phyloP scores from a whole-genome alignment of 1,140 invertebrate species.

The Caenorhabditis inopinata region DNA sequence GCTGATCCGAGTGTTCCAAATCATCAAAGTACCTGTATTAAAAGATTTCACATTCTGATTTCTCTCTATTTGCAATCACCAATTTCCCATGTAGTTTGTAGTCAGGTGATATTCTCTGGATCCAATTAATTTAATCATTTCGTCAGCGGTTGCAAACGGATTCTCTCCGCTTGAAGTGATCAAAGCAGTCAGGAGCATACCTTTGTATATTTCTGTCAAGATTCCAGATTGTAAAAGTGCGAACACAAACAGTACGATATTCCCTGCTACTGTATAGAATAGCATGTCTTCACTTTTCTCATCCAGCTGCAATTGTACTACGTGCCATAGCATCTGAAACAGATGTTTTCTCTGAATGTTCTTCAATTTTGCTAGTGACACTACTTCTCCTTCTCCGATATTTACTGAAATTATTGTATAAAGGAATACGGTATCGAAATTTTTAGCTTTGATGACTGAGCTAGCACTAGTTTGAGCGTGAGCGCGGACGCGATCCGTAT shows the following conservation, averaged over 20 bases:
- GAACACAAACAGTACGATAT: conserved; percentile 28
- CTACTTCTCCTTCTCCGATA: no score
- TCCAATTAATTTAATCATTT: conserved; percentile 40
- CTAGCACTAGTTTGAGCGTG: no score
- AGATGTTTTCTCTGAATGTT: no score
- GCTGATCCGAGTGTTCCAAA: not conserved
- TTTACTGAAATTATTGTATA: no score
- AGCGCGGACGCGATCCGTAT: no score
- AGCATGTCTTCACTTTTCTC: conserved; percentile 38
- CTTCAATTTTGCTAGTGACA: no score
- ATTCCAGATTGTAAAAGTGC: conserved; percentile 36
- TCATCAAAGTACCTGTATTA: conserved; percentile 32
- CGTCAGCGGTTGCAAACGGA: conserved; percentile 27
- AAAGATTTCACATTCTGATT: not conserved
- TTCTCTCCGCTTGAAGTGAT: conserved; percentile 6
- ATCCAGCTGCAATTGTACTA: conserved; percentile 31
- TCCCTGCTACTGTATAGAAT: conserved; percentile 19
- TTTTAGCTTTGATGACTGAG: no score
- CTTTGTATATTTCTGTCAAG: conserved; percentile 32
- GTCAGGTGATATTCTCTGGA: conserved; percentile 34
- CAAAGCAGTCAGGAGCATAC: not conserved
- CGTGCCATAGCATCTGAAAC: conserved; percentile 13
- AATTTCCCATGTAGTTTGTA: conserved; percentile 45
- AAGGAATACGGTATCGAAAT: no score
- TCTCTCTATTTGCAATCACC: not conserved